phyloP scores from a whole-genome alignment of 2,888 invertebrate species.

The Euplexia lucipara region DNA sequence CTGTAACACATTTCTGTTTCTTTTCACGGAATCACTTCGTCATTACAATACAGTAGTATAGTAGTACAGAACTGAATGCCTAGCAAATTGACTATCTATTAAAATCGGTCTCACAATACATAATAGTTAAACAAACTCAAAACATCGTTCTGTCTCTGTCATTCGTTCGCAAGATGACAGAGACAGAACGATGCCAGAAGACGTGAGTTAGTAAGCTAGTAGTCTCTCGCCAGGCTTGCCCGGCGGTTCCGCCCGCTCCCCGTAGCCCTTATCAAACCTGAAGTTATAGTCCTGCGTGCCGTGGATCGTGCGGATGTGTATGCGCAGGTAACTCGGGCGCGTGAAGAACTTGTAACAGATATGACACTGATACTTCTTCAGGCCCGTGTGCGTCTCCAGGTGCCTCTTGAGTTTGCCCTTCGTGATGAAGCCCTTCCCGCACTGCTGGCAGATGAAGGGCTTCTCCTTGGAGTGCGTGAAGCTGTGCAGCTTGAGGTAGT shows the following conservation, averaged over 20 bases:
- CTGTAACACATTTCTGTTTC: no score
- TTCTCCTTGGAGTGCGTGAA: conserved; percentile 87
- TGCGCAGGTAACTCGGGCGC: conserved; percentile 82
- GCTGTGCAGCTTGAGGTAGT: conserved; percentile 85
- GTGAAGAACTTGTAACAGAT: conserved; percentile 88
- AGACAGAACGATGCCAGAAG: no score
- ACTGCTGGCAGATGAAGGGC: conserved; percentile 86
- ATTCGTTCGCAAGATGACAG: no score
- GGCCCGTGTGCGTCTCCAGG: conserved; percentile 82
- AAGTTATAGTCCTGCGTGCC: conserved; percentile 86
- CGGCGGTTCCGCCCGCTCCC: neutral
- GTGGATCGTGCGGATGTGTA: conserved; percentile 85
- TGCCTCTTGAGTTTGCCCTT: conserved; percentile 86
- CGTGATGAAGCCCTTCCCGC: conserved; percentile 87
- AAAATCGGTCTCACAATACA: no score
- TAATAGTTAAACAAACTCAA: no score
- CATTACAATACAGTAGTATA: no score
- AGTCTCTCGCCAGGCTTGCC: no score
- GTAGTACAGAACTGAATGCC: no score
- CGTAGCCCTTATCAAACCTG: conserved; percentile 66
- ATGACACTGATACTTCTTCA: conserved; percentile 87
- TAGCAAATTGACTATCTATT: no score
- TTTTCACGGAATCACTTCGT: no score
- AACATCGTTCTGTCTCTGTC: no score
- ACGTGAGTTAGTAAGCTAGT: no score